phyloP scores from a whole-genome alignment of 1,140 invertebrate species.

The Heliothis subflexa region DNA sequence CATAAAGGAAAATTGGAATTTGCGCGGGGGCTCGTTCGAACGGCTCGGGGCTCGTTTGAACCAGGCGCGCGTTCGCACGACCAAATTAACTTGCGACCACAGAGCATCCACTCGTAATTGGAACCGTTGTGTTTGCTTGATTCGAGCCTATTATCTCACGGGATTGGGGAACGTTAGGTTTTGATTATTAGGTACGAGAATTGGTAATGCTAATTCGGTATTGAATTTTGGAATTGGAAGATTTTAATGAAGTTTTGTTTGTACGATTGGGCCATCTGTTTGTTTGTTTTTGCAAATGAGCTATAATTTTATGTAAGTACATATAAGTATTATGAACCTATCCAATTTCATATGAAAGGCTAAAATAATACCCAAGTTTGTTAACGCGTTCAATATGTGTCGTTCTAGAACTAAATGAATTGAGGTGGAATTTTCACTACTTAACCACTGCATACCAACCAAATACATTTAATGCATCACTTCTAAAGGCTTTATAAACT shows the following conservation, averaged over 20 bases:
- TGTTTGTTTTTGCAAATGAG: too few relatives aligned
- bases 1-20: constrained; percentile 79
- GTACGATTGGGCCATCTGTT: background rate
- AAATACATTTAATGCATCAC: too few relatives aligned
- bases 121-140: constrained; percentile 62
- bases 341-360: too few relatives aligned
- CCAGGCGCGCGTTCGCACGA: constrained; percentile 73
- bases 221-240: constrained; percentile 12
- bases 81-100: constrained; percentile 62
- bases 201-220: constrained; percentile 35
- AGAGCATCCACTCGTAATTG: constrained; percentile 61
- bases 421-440: too few relatives aligned
- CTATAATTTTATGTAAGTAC: too few relatives aligned
- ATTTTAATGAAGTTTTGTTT: background rate
- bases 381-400: too few relatives aligned
- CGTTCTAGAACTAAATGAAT: too few relatives aligned
- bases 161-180: constrained; percentile 17
- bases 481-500: too few relatives aligned
- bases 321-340: too few relatives aligned
- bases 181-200: constrained; percentile 13
- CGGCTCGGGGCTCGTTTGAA: constrained; percentile 27
- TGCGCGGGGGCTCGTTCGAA: constrained; percentile 39
- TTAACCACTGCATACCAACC: too few relatives aligned
- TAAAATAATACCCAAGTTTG: too few relatives aligned
- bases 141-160: constrained; percentile 42